phyloP scores from a whole-genome alignment of 2,888 invertebrate species.

The Entomobrya proxima region DNA sequence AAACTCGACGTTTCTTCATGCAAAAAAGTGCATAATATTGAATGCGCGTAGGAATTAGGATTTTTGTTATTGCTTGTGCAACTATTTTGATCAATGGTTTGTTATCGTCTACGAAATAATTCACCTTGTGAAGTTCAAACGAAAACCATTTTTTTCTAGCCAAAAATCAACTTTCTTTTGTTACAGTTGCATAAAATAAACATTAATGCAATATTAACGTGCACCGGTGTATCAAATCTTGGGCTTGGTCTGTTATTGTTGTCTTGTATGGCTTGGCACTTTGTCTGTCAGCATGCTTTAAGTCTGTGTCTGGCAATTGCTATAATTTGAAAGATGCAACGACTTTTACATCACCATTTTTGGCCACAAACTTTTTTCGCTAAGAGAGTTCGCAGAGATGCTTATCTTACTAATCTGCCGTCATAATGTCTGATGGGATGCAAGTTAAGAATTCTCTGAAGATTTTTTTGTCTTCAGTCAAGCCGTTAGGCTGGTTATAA shows the following conservation, averaged over 20 bases:
- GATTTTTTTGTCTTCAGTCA: background rate
- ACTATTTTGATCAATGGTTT: no score
- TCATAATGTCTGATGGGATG: background rate
- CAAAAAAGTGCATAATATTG: no score
- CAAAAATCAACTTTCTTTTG: conserved; percentile 25
- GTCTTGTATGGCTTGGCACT: no score
- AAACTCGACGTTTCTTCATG: no score
- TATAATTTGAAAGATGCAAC: no score
- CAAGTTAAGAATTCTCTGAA: background rate
- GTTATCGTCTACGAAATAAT: background rate
- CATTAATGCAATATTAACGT: background rate
- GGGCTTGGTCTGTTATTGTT: background rate
- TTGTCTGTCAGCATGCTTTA: no score
- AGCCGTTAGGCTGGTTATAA: background rate
- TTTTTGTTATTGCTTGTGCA: no score
- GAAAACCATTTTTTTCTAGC: background rate
- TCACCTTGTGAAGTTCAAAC: background rate
- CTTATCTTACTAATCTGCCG: background rate
- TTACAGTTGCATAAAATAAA: background rate
- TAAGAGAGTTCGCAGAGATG: background rate
- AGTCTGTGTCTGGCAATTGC: no score
- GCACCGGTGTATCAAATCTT: background rate
- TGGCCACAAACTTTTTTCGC: background rate
- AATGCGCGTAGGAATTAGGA: no score
- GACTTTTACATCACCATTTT: background rate